Conservation (phyloP, 2,797 vertebrate genomes). For the Syngnathus rostellatus region DNA sequence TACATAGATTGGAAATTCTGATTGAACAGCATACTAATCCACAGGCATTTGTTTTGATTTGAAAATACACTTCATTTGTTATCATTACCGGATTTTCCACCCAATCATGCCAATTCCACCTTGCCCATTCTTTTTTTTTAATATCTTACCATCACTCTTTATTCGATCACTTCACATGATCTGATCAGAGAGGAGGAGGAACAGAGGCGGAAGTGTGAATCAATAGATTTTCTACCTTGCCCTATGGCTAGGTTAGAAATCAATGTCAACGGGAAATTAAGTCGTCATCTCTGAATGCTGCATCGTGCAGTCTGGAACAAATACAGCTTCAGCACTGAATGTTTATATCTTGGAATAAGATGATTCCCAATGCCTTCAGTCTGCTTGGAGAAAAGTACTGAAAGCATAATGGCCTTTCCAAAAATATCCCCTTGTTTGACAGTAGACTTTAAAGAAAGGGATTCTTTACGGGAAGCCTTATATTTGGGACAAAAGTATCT, state of each 20-base stretch:
- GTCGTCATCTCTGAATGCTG: slow-evolving; percentile 56
- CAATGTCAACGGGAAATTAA: slow-evolving; percentile 62
- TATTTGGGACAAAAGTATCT: not conserved
- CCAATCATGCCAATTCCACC: not conserved
- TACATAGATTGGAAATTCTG: not conserved
- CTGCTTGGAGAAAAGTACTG: not conserved
- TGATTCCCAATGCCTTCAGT: slow-evolving; percentile 5
- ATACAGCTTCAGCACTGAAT: slow-evolving; percentile 20
- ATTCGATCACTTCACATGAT: slow-evolving; percentile 10
- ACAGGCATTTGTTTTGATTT: not conserved
- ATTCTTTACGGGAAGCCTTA: not conserved
- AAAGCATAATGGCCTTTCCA: not conserved
- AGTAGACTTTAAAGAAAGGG: not conserved
- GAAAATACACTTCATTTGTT: not conserved
- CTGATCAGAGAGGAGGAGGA: slow-evolving; percentile 29
- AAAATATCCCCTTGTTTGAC: not conserved
- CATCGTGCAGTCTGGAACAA: slow-evolving; percentile 43
- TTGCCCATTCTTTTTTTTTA: not conserved
- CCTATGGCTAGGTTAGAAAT: slow-evolving; percentile 49
- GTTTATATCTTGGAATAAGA: slow-evolving; percentile 16
- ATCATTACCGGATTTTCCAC: not conserved
- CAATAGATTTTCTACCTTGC: slow-evolving; percentile 54
- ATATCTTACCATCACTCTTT: not conserved
- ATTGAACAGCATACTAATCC: not conserved
- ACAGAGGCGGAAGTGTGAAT: slow-evolving; percentile 38